Conservation (phyloP, 1,140 invertebrate genomes). For the Diploscapter pachys region DNA sequence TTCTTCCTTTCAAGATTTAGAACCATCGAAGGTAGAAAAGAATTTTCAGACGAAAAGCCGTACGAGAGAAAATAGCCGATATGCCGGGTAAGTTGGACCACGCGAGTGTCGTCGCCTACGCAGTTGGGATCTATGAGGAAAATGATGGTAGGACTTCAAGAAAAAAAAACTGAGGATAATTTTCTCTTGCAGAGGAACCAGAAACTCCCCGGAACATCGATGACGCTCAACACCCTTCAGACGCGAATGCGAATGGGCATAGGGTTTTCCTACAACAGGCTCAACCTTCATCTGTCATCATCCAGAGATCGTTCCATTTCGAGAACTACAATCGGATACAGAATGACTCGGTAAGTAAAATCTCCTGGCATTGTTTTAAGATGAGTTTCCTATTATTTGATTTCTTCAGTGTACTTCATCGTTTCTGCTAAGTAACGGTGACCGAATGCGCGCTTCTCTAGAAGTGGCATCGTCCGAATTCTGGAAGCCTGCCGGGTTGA, state of each 20-base stretch:
- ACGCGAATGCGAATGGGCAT: too few relatives aligned
- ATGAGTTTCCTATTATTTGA: constrained; percentile 4
- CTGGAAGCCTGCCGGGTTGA: neutral
- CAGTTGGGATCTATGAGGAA: constrained; percentile 61
- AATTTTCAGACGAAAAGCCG: constrained; percentile 64
- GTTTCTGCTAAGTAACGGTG: neutral
- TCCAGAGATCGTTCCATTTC: constrained; percentile 4
- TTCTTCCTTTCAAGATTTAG: too few relatives aligned
- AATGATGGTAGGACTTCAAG: constrained; percentile 44
- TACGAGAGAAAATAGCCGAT: constrained; percentile 71
- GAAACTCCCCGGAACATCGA: neutral
- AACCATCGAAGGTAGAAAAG: too few relatives aligned
- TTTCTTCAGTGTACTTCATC: constrained; percentile 2
- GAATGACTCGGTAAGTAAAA: too few relatives aligned
- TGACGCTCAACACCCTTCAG: neutral
- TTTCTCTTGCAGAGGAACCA: neutral
- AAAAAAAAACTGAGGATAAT: constrained; percentile 1
- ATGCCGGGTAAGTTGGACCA: constrained; percentile 90
- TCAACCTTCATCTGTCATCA: neutral
- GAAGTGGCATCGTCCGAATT: neutral
- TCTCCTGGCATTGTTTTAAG: neutral
- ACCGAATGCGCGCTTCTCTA: neutral
- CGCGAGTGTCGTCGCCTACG: constrained; percentile 79
- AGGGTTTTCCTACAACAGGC: neutral
- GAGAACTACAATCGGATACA: neutral